Base-by-base conservation (phyloP, 2,888 invertebrate genomes). In the Leptothorax acervorum region DNA sequence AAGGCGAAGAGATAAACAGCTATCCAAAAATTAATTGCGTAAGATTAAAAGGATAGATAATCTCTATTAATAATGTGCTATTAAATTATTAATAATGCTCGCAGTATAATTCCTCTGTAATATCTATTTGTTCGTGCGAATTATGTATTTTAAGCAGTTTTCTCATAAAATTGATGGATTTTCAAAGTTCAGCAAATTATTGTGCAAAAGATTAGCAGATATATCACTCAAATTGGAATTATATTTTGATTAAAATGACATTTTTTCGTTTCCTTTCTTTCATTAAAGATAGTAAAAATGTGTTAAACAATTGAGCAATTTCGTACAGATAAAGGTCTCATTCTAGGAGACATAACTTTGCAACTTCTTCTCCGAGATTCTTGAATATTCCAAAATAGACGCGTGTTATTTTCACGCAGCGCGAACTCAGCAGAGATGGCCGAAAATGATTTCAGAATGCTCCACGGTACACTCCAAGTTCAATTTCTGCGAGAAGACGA, bases 401-500 rank as follows among this genome's bases (percentile, higher is more conserved):
- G 55, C 60, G 42, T 51, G 79, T 83, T 85, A 89, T 78, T 65
- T 65, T 63, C 75, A 23, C 66, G 35, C 75, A 71, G 75, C 74
- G 79, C 23, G 66, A 73, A 66, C 74, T 87, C 73, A 23, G 53
- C 1, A 18, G 23, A 85, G 81, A 79, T 85, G 75, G 78, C 63
- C 83, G 81, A 86, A 88, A 90, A 90, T 89, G 87, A 90, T 86
- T 89, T 48, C 63, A 68, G 51, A 82, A 88, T 79, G 87, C 78
- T 78, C 51, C 84, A 78, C 85, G 84, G 84, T 87, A 87, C 88
- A 84, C 85, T 86, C 73, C 12, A 83, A 85, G 85, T 89, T 87
- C 89, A 90, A 90, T 90, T 89, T 90, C 90, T 85, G 84, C 90
- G 85, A 87, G 23, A 85, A 85, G 84, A 11, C 76, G 73, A 81